phyloP scores from a whole-genome alignment of 1,140 invertebrate genomes.

The Nylanderia fulva region DNA sequence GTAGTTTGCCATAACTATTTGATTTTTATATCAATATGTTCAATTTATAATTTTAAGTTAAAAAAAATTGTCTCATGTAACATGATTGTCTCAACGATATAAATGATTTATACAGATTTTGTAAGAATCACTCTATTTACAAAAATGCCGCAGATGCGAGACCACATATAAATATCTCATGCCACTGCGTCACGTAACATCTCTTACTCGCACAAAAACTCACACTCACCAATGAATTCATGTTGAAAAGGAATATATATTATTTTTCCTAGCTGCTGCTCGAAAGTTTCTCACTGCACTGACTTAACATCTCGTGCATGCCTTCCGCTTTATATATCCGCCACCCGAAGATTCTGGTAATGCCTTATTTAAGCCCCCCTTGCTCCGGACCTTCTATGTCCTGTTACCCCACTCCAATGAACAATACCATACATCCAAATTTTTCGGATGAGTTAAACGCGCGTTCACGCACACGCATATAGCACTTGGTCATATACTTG shows the following conservation, averaged over 20 bases:
- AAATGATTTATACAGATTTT: not conserved
- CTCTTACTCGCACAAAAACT: constrained; percentile 39
- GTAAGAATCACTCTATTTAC: not conserved
- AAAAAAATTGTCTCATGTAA: not conserved
- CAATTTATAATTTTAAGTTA: not conserved
- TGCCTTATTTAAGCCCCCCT: constrained; percentile 68
- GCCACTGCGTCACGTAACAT: not conserved
- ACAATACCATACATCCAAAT: constrained; percentile 51
- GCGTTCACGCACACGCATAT: not conserved
- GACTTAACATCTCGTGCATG: constrained; percentile 59
- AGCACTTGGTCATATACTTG: constrained; percentile 7
- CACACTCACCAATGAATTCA: constrained; percentile 68
- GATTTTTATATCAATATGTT: not conserved
- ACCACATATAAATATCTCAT: not conserved
- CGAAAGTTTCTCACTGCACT: constrained; percentile 66
- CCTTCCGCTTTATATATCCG: constrained; percentile 75
- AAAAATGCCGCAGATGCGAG: constrained; percentile 1
- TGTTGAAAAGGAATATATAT: constrained; percentile 34
- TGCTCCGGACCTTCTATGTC: not conserved
- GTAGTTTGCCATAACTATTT: not conserved
- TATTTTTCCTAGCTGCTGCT: constrained; percentile 25
- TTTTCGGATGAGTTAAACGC: constrained; percentile 62
- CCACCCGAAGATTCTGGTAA: constrained; percentile 67
- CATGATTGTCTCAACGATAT: not conserved
- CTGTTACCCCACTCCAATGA: constrained; percentile 52